Base-by-base conservation (phyloP, 2,888 invertebrate species). In the Meganola albula region DNA sequence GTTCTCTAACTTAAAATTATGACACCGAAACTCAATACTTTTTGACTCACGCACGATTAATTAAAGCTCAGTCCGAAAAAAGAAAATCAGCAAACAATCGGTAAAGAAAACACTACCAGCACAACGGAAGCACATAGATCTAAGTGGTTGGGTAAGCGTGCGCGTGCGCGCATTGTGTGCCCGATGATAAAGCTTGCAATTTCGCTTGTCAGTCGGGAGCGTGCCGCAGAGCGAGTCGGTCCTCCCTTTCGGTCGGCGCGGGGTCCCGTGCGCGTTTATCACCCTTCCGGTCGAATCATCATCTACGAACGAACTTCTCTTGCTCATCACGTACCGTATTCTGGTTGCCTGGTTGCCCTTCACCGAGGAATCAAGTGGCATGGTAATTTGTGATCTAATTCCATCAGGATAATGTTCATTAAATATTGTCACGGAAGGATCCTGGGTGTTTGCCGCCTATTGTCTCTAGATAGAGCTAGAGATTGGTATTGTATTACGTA, bases 51-150 rank as follows among this genome's bases (percentile, higher is more conserved):
- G 41, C 37, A 53, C 50, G 45, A 47, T 53, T 45, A 44, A 37
- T 36, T 33, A 53, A 28, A 53, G 48, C 45, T 41, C 45, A 31
- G 37, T n/a, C n/a, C n/a, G n/a, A n/a, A n/a, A n/a, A n/a, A 40
- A 48, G 57, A 52, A 47, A 49, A 53, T 53, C 60, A 70, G 68
- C 65, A 71, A 70, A 69, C 63, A 66, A 58, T 63, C 61, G 64
- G 70, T 63, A 68, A 74, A 72, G 68, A 70, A 66, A 72, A 50
- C 36, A 45, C 41, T 49, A 48, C 51, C 63, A 73, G 61, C 61
- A 74, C 71, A 78, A 72, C 82, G 80, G 79, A 79, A 79, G 79
- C 74, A 68, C 59, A 63, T 56, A 64, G 69, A 74, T 77, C 72
- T 74, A 77, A 77, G 77, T 77, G 74, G 74, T 58, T 55, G 63